Percentiles rank a stretch among this genome's conserved stretches.
Evolutionary conservation across 2,888 invertebrate genomes (phyloP).

Genomic region (Napeogenes sylphis): DNA sequence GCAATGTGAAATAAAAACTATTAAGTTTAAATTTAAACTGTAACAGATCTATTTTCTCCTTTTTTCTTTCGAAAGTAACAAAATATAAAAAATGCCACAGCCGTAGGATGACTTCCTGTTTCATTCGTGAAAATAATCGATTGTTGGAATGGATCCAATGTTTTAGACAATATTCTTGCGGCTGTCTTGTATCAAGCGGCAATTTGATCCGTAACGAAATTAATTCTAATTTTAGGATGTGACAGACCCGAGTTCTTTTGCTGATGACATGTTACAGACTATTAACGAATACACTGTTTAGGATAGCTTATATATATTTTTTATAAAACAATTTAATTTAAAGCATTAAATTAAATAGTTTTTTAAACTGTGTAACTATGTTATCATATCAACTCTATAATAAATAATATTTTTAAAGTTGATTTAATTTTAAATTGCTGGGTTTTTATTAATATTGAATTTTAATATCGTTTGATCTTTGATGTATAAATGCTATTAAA

Average conservation of each 20-base stretch:
- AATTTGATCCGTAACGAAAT: conserved; percentile 67
- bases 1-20: too few species aligned
- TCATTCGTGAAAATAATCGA: conserved; percentile 63
- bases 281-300: not conserved
- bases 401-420: too few species aligned
- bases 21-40: too few species aligned
- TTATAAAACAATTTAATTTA: not conserved
- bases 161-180: conserved; percentile 56
- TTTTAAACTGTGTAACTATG: too few species aligned
- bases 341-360: too few species aligned
- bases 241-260: conserved; percentile 37
- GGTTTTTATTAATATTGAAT: too few species aligned
- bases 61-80: not conserved
- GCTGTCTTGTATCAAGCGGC: conserved; percentile 63
- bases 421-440: too few species aligned
- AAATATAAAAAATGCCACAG: conserved; percentile 5
- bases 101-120: conserved; percentile 51
- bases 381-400: too few species aligned
- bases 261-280: conserved; percentile 16
- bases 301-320: not conserved
- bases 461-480: not conserved
- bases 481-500: not conserved
- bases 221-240: conserved; percentile 64
- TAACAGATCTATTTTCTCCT: too few species aligned
- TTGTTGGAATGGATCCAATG: conserved; percentile 68